Conservation (phyloP, 2,888 invertebrate genomes). For the Julus scandinavius region DNA sequence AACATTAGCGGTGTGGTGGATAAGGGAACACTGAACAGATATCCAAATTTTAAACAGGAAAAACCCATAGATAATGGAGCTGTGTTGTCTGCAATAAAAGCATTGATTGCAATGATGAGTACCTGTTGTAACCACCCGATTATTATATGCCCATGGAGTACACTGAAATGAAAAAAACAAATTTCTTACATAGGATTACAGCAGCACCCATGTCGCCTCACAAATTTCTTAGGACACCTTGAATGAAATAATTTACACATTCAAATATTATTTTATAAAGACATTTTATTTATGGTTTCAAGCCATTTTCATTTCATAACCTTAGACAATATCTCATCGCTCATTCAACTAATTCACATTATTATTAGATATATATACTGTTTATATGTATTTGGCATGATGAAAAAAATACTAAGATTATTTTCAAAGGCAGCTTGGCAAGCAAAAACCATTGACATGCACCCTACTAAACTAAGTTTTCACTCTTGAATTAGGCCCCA, state of each 20-base stretch:
- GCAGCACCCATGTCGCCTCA: no score
- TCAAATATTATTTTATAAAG: not conserved
- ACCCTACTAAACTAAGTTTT: conserved; percentile 17
- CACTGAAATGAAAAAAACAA: not conserved
- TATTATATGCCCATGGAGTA: no score
- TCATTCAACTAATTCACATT: not conserved
- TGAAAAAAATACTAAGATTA: conserved; percentile 38
- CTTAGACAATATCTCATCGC: not conserved
- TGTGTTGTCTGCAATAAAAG: not conserved
- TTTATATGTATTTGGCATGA: conserved; percentile 11
- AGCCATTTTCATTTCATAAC: not conserved
- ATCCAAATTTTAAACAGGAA: not conserved
- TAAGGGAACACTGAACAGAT: not conserved
- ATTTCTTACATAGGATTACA: no score
- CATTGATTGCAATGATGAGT: not conserved
- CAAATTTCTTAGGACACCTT: not conserved
- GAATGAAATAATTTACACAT: not conserved
- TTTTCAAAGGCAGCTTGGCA: conserved; percentile 28
- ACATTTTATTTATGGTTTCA: not conserved
- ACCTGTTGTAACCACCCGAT: not conserved
- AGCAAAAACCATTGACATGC: conserved; percentile 30
- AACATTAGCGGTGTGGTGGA: not conserved
- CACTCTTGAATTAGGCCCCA: not conserved
- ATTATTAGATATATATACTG: not conserved
- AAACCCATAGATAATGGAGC: not conserved